Percentiles rank a stretch among this genome's conserved stretches.
phyloP scores from a whole-genome alignment of 1,140 invertebrate genomes.

The Caerostris darwini region DNA sequence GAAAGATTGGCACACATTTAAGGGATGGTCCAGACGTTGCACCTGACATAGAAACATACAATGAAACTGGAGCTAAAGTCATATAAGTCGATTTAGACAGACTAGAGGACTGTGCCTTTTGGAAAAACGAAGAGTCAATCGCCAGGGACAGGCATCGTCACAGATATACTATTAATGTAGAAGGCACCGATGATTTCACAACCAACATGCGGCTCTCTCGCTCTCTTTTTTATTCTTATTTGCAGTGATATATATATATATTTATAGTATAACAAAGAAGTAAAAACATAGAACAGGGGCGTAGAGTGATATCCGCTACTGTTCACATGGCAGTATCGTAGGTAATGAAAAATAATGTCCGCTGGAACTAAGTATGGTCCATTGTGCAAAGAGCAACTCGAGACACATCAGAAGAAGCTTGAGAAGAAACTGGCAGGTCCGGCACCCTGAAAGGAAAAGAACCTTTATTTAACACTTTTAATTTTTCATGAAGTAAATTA shows the following conservation, averaged over 20 bases:
- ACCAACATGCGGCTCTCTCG: constrained; percentile 72
- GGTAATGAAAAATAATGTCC: constrained; percentile 77
- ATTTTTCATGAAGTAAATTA: too few relatives aligned
- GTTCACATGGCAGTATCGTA: constrained; percentile 77
- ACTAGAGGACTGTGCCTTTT: constrained; percentile 59
- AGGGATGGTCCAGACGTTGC: constrained; percentile 49
- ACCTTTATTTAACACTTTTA: too few relatives aligned
- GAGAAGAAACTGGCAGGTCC: constrained; percentile 82
- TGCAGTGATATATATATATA: constrained; percentile 74
- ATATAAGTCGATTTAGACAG: constrained; percentile 36
- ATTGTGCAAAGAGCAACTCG: constrained; percentile 77
- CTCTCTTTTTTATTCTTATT: constrained; percentile 44
- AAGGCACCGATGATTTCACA: constrained; percentile 77
- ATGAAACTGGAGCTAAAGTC: constrained; percentile 38
- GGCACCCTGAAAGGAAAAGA: constrained; percentile 78
- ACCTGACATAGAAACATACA: constrained; percentile 65
- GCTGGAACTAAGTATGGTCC: constrained; percentile 78
- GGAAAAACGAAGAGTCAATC: constrained; percentile 25
- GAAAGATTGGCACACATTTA: constrained; percentile 73
- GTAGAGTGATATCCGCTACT: constrained; percentile 76
- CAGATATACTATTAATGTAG: constrained; percentile 63
- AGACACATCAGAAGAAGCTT: constrained; percentile 81
- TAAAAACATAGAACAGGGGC: constrained; percentile 77
- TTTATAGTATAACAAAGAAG: constrained; percentile 76
- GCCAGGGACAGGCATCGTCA: constrained; percentile 57